A percentile compares a stretch with the other conserved stretches of the same genome.
phyloP scores from a whole-genome alignment of 2,888 invertebrate genomes.

The Folsomia manolachei region DNA sequence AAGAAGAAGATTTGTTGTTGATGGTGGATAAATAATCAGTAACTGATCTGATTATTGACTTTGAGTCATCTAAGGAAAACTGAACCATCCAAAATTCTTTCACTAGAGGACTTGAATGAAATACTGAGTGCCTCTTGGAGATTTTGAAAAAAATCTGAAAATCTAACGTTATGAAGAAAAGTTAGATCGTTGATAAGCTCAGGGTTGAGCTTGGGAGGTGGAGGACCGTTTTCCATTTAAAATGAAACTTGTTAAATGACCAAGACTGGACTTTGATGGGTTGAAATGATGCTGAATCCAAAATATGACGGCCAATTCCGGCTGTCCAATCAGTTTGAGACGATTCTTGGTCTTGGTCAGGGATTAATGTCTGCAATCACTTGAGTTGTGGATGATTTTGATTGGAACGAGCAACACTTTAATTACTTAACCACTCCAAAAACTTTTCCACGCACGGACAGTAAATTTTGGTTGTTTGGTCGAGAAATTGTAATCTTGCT shows the following conservation, averaged over 20 bases:
- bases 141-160: not conserved
- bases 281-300: not conserved
- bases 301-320: not conserved
- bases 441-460: not conserved
- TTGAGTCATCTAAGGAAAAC: not conserved
- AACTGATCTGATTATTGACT: not conserved
- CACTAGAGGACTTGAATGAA: not conserved
- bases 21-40: not conserved
- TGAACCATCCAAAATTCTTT: too few relatives aligned
- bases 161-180: not conserved
- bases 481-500: not conserved
- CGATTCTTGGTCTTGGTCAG: not conserved
- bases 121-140: not conserved
- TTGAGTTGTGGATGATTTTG: not conserved
- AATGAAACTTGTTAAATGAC: not conserved
- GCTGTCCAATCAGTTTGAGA: too few relatives aligned
- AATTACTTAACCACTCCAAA: not conserved
- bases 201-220: not conserved
- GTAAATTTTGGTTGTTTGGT: too few relatives aligned
- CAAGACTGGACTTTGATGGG: not conserved
- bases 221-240: not conserved
- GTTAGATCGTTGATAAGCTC: not conserved
- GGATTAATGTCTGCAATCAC: not conserved
- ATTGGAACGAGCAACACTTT: not conserved
- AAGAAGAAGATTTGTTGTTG: not conserved